A percentile compares a stretch with the other conserved stretches of the same genome.
Evolutionary conservation across 2,797 vertebrate species (phyloP).

Genomic region (Fringilla coelebs): DNA sequence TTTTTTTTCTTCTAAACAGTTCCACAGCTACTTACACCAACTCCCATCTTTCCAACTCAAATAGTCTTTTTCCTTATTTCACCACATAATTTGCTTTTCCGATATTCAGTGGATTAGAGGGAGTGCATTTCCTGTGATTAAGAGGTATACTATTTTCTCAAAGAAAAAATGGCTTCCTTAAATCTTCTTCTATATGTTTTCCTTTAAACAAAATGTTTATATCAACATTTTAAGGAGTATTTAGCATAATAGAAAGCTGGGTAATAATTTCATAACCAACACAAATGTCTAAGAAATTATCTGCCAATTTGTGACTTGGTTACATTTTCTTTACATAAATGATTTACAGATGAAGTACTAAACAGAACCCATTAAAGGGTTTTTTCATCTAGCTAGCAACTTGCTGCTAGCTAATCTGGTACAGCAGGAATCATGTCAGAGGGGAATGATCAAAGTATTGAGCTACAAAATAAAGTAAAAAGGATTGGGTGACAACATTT

Average conservation of each 20-base stretch:
- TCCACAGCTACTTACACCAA: background rate
- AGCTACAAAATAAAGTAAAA: slow-evolving; percentile 53
- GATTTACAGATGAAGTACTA: slow-evolving; percentile 60
- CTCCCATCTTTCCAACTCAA: background rate
- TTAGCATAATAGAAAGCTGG: background rate
- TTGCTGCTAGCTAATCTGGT: slow-evolving; percentile 57
- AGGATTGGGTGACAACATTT: slow-evolving; percentile 61
- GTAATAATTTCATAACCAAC: slow-evolving; percentile 19
- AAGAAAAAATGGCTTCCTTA: background rate
- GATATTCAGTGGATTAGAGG: background rate
- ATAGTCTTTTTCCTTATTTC: background rate
- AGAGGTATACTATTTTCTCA: background rate
- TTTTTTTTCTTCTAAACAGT: background rate
- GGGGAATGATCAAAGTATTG: slow-evolving; percentile 59
- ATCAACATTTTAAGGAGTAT: background rate
- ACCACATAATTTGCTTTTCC: background rate
- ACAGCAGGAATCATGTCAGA: slow-evolving; percentile 56
- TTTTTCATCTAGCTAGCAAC: slow-evolving; percentile 60
- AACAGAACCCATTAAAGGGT: slow-evolving; percentile 37
- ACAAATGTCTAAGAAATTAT: slow-evolving; percentile 41
- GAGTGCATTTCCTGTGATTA: background rate
- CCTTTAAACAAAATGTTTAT: background rate
- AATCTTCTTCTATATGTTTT: background rate
- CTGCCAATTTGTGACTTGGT: slow-evolving; percentile 51
- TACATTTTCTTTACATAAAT: slow-evolving; percentile 56